Percentiles rank a stretch among this genome's conserved stretches.
These are phyloP conservation scores for Drosophila sulfurigaster DNA, from an alignment of 1,140 invertebrate genomes.

Conservation along the genomic window DNA sequence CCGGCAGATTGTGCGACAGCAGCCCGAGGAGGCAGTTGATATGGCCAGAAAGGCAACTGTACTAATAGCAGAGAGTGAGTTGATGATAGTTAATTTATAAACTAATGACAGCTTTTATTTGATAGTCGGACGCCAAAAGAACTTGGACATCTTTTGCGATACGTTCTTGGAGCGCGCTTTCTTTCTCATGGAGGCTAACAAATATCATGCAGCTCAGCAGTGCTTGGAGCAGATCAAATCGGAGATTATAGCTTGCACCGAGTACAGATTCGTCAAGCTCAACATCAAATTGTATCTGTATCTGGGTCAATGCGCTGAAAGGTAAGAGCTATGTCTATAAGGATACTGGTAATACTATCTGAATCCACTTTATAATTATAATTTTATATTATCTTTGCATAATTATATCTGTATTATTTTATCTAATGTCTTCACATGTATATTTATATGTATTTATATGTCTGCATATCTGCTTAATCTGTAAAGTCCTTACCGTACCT, in stretches of 20 bases:
- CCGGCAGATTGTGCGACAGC: constrained; percentile 48
- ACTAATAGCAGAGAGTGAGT: constrained; percentile 68
- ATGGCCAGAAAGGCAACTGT: constrained; percentile 62
- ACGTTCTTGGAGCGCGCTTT: constrained; percentile 64
- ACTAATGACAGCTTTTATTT: too few species aligned
- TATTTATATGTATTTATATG: too few species aligned
- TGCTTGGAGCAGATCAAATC: constrained; percentile 68
- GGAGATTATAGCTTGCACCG: constrained; percentile 51
- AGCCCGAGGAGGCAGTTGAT: constrained; percentile 62
- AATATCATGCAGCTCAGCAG: constrained; percentile 59
- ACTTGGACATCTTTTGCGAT: constrained; percentile 69
- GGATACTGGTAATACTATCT: too few species aligned
- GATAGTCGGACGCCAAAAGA: constrained; percentile 67
- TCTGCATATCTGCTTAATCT: too few species aligned
- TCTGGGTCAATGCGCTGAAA: constrained; percentile 62
- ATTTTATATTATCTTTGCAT: too few species aligned
- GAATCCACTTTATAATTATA: too few species aligned
- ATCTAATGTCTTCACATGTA: too few species aligned
- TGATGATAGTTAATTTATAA: too few species aligned
- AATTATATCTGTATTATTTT: too few species aligned
- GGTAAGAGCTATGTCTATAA: constrained; percentile 33
- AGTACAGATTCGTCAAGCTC: constrained; percentile 66
- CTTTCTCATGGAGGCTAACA: constrained; percentile 65
- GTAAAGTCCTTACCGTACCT: too few species aligned
- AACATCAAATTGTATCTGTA: constrained; percentile 70